phyloP scores from a whole-genome alignment of 2,113 vertebrate genomes.

The Hippocampus barbouri region DNA sequence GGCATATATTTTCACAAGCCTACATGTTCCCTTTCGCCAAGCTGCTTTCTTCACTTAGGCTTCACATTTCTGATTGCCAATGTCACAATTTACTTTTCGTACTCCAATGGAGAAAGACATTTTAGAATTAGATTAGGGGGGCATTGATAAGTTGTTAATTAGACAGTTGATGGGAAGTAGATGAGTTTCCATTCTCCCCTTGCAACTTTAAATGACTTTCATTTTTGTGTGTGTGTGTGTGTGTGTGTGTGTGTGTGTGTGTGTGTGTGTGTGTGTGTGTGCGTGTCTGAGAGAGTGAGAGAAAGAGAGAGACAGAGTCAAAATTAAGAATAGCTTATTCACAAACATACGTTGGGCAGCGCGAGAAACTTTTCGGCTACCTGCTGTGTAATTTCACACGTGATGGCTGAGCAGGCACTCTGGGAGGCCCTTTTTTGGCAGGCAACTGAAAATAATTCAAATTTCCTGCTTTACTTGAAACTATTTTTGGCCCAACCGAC shows the following conservation, averaged over 20 bases:
- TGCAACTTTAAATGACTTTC: not conserved
- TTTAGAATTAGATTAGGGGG: not conserved
- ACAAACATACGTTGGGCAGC: too few species aligned
- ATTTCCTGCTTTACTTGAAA: too few species aligned
- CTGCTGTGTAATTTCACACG: too few species aligned
- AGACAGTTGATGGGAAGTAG: conserved; percentile 3
- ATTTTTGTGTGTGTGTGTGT: not conserved
- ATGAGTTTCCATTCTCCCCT: conserved; percentile 1
- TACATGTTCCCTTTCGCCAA: not conserved
- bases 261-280: not conserved
- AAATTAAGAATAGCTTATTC: too few species aligned
- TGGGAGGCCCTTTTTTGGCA: too few species aligned
- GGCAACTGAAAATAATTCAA: too few species aligned
- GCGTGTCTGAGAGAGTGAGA: too few species aligned
- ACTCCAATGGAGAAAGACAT: not conserved
- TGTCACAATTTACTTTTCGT: not conserved
- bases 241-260: not conserved
- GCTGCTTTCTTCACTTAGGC: not conserved
- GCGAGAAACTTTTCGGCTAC: too few species aligned
- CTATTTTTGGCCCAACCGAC: too few species aligned
- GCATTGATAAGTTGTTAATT: not conserved
- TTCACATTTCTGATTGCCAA: not conserved
- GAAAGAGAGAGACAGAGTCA: too few species aligned
- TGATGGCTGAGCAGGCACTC: too few species aligned
- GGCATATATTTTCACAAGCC: not conserved